These are phyloP conservation scores for Hydrolagus affinis DNA, from an alignment of 2,113 vertebrate genomes.

Conservation along the genomic window DNA sequence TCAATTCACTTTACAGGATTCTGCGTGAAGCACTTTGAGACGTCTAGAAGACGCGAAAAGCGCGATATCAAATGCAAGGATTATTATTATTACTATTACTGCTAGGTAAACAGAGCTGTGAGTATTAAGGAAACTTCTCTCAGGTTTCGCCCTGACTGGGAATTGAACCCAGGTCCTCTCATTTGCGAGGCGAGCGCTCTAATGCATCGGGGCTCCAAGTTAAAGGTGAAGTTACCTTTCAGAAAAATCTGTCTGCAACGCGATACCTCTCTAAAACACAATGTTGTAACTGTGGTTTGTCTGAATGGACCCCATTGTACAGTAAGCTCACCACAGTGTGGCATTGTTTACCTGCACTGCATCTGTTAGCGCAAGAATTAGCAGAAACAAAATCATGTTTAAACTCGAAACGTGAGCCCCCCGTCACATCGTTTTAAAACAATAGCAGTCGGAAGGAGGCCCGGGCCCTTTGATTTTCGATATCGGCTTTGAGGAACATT, in stretches of 20 bases:
- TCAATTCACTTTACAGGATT: too few species aligned
- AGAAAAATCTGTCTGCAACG: not conserved
- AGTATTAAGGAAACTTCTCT: too few species aligned
- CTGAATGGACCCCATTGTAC: not conserved
- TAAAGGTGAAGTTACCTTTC: not conserved
- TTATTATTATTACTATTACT: too few species aligned
- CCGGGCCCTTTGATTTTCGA: not conserved
- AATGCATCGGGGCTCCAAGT: too few species aligned
- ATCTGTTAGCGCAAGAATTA: slow-evolving; percentile 16
- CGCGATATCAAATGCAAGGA: too few species aligned
- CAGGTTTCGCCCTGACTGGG: too few species aligned
- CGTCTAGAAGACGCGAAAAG: too few species aligned
- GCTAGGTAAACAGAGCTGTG: too few species aligned
- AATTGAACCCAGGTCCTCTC: too few species aligned
- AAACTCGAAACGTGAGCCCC: slow-evolving; percentile 1
- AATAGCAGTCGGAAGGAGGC: not conserved
- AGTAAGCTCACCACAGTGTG: not conserved
- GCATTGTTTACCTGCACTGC: not conserved
- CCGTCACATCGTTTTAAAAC: not conserved
- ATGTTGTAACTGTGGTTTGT: not conserved
- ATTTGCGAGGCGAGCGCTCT: too few species aligned
- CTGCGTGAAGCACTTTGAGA: too few species aligned
- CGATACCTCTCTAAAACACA: not conserved
- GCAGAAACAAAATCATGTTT: not conserved
- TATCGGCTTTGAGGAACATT: too few species aligned